Percentiles rank a stretch among this genome's conserved stretches.
These are phyloP conservation scores for Symphodus melops DNA, from an alignment of 2,113 vertebrate species.

Conservation along the genomic window DNA sequence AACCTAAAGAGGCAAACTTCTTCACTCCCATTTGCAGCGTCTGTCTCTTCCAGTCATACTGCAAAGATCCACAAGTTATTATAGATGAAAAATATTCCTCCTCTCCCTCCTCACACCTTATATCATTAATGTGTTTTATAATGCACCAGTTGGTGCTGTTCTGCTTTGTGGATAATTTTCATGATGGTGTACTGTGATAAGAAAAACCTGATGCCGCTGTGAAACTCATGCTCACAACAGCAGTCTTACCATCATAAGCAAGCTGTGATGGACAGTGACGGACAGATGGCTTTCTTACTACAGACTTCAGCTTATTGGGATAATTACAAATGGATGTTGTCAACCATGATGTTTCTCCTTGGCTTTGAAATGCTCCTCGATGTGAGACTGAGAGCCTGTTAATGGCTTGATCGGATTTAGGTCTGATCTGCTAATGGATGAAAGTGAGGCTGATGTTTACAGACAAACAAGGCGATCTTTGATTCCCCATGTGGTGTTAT, in stretches of 20 bases:
- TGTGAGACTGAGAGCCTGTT: constrained; percentile 56
- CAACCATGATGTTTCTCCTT: constrained; percentile 34
- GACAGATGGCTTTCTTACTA: constrained; percentile 40
- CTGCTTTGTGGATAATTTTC: constrained; percentile 42
- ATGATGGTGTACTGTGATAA: constrained; percentile 36
- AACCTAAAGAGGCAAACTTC: background rate
- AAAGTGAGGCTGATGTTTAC: constrained; percentile 54
- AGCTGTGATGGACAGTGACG: constrained; percentile 31
- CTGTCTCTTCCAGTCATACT: constrained; percentile 2
- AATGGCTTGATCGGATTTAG: constrained; percentile 60
- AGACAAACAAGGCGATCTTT: constrained; percentile 48
- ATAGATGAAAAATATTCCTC: constrained; percentile 34
- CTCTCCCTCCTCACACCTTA: constrained; percentile 30
- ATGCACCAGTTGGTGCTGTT: constrained; percentile 36
- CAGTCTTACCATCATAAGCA: constrained; percentile 9
- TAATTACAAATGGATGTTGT: constrained; percentile 56
- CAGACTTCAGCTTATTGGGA: constrained; percentile 49
- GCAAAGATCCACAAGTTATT: constrained; percentile 26
- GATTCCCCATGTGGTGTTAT: constrained; percentile 34
- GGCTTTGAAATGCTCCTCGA: constrained; percentile 57
- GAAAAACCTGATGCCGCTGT: constrained; percentile 25
- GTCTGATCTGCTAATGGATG: constrained; percentile 63
- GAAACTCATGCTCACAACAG: constrained; percentile 14
- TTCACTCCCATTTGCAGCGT: constrained; percentile 3
- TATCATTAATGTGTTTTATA: constrained; percentile 48